Percentiles rank a stretch among this genome's conserved stretches.
phyloP scores from a whole-genome alignment of 2,888 invertebrate genomes.

The Aradus depressus region DNA sequence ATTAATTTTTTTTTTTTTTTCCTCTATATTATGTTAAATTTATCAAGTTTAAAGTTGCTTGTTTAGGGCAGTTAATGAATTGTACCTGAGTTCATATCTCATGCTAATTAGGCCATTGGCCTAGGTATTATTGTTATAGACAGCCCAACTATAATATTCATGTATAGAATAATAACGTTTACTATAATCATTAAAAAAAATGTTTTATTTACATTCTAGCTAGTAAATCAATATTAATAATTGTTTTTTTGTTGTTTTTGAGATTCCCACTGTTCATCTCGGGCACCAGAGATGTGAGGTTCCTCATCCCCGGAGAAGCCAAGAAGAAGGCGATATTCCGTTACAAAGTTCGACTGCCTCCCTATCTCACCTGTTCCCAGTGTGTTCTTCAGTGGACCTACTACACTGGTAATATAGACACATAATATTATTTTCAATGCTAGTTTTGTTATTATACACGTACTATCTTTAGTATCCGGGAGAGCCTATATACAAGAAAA shows the following conservation, averaged over 20 bases:
- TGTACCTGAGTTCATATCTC: not conserved
- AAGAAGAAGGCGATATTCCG: constrained; percentile 51
- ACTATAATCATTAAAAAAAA: no score
- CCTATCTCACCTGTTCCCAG: constrained; percentile 73
- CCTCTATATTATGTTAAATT: no score
- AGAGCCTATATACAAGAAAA: no score
- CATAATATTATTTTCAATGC: constrained; percentile 5
- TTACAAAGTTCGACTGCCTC: constrained; percentile 66
- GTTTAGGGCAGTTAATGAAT: not conserved
- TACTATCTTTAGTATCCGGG: no score
- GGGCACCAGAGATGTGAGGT: constrained; percentile 58
- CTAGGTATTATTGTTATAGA: no score
- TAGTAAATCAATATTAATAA: not conserved
- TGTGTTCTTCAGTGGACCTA: constrained; percentile 92
- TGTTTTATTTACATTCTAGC: no score
- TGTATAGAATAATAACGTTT: no score
- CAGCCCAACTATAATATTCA: no score
- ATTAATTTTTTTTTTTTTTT: no score
- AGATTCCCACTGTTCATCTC: constrained; percentile 63
- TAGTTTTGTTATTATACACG: not conserved
- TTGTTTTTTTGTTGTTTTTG: constrained; percentile 24
- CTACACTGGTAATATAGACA: constrained; percentile 52
- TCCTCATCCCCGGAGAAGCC: constrained; percentile 58
- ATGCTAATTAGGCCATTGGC: no score
- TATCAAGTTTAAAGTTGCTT: no score